These are phyloP conservation scores for Adelges cooleyi DNA, from an alignment of 1,140 invertebrate species.

Conservation along the genomic window DNA sequence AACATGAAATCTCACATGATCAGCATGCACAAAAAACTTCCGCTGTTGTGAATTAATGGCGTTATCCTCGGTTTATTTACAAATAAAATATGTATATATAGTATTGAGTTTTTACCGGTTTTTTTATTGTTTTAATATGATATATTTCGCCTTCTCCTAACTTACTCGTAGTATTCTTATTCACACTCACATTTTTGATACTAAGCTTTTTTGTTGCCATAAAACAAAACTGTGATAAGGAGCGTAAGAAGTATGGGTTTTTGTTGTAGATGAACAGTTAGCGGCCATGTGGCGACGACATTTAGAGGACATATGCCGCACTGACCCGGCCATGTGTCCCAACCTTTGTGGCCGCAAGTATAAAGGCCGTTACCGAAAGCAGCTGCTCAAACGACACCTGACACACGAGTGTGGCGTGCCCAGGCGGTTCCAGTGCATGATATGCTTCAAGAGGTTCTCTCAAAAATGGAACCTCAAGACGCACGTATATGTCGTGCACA, in stretches of 20 bases:
- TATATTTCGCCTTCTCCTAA: no score
- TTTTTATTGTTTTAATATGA: no score
- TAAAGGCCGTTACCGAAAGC: conserved; percentile 34
- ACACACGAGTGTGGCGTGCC: conserved; percentile 48
- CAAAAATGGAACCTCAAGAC: conserved; percentile 30
- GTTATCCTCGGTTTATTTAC: no score
- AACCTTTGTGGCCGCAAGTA: conserved; percentile 30
- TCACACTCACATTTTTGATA: not conserved
- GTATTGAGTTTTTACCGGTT: no score
- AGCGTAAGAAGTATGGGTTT: no score
- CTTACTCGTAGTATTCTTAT: no score
- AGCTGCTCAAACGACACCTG: conserved; percentile 43
- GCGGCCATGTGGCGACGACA: not conserved
- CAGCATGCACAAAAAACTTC: conserved; percentile 34
- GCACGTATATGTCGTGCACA: conserved; percentile 8
- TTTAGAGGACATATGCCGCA: conserved; percentile 1
- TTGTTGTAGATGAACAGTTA: not conserved
- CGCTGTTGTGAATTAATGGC: no score
- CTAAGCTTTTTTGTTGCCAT: not conserved
- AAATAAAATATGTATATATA: no score
- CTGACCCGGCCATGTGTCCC: conserved; percentile 33
- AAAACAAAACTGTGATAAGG: no score
- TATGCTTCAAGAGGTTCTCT: conserved; percentile 30
- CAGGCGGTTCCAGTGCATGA: conserved; percentile 30
- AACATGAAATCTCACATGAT: conserved; percentile 34